Base-by-base conservation (phyloP, 2,888 invertebrate genomes). In the Glyphotaelius pellucidus region DNA sequence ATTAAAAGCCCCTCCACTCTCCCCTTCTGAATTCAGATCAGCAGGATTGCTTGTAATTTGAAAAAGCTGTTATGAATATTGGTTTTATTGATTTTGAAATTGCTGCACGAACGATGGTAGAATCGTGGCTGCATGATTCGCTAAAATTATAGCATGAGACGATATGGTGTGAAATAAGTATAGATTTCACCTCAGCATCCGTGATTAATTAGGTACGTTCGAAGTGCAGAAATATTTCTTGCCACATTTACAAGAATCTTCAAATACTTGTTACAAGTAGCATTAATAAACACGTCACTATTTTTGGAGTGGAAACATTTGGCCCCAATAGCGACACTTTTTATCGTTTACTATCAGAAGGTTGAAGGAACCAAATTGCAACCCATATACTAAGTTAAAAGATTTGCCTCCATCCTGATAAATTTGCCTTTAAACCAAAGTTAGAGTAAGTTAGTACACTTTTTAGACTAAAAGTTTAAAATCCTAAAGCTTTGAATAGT, bases 41-140 rank as follows among this genome's bases (percentile, higher is more conserved):
- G 5, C 19, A 7, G 9, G n/a, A 67, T 67, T 25, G 67, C 25
- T 9, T 9, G n/a, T 67, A 67, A 67, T 25, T 67, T 67, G 67
- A 67, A 67, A 67, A 67, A n/a, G 67, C 67, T 67, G 67, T 67
- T 67, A 67, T 67, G 67, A 67, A 67, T 67, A 67, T 67, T 67
- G 67, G 67, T 67, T 67, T 67, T 67, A 67, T 67, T 67, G 67
- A 67, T 67, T 67, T 67, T 67, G 67, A 67, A 67, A 67, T n/a
- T 67, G 67, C 67, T 67, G 67, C 67, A 67, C 67, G 67, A 67
- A 67, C 67, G 67, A n/a, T n/a, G 67, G 67, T n/a, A 67, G 67
- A 67, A 67, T 67, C 67, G 67, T 67, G 67, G 25, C 25, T 67
- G 25, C 67, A 67, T n/a, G 67, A 67, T 67, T 67, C n/a, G 67